Conservation (phyloP, 2,888 invertebrate species). For the Protophormia terraenovae region DNA sequence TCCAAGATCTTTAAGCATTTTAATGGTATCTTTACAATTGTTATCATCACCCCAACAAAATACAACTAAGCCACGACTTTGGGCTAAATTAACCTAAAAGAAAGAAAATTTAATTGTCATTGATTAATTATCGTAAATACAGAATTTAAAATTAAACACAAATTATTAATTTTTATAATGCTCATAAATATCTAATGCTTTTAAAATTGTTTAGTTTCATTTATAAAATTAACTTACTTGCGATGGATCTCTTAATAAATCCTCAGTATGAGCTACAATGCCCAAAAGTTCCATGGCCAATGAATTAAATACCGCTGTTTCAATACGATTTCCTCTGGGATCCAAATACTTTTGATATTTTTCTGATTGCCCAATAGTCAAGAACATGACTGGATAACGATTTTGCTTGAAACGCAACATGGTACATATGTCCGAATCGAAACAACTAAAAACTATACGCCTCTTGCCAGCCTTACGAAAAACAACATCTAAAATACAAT, state of each 20-base stretch:
- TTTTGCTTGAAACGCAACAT: constrained; percentile 97
- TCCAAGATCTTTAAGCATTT: constrained; percentile 92
- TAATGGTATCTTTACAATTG: constrained; percentile 92
- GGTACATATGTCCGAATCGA: constrained; percentile 97
- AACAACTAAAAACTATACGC: constrained; percentile 95
- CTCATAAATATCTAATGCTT: background rate
- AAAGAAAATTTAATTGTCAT: no score
- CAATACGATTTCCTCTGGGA: constrained; percentile 90
- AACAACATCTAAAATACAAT: constrained; percentile 91
- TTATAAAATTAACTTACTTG: constrained; percentile 83
- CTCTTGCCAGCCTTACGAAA: constrained; percentile 89
- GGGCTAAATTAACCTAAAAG: constrained; percentile 87
- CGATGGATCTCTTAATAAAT: constrained; percentile 90
- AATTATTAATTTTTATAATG: background rate
- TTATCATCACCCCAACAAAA: constrained; percentile 99
- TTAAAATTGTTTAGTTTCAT: background rate
- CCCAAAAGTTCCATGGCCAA: constrained; percentile 92
- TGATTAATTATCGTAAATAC: no score
- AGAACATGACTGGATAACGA: constrained; percentile 96
- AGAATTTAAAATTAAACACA: no score
- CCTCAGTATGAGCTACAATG: constrained; percentile 96
- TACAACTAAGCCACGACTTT: constrained; percentile 90
- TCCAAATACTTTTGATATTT: constrained; percentile 92
- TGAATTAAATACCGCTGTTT: constrained; percentile 91
- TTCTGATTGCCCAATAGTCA: constrained; percentile 89